Evolutionary conservation across 2,888 invertebrate genomes (phyloP), one percentile per base, ranked within the genome.

Genomic region (Drymonia ruficornis): DNA sequence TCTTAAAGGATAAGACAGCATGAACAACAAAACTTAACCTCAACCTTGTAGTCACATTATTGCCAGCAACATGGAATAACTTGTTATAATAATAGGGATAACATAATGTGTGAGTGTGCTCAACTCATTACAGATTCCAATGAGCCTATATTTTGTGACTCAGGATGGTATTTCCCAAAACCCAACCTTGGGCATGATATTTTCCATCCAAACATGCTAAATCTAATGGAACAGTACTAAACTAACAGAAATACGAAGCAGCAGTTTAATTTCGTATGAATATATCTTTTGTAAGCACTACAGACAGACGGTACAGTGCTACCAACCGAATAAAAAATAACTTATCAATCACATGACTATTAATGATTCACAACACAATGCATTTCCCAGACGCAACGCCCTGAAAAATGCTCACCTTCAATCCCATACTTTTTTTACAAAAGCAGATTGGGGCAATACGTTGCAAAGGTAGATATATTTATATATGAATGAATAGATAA

Each of bases 261-360:
- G 28, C 28, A 13, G 13, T 36, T 36, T n/a, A 40, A 40, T 16
- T 6, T 16, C 16, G 2, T 9, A 16, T 15, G 16, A 16, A 36
- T 16, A 9, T 5, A 9, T 44, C 52, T 55, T 52, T 56, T 55
- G 43, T 52, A 59, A 57, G 49, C 48, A 45, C 49, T 59, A 61
- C 57, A 55, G 50, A 15, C 53, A 56, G 52, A 53, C n/a, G n/a
- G 38, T 12, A 54, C 78, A 81, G 67, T 78, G 70, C 73, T 81
- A 74, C 82, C 83, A 83, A 86, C 84, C 64, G 76, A 66, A 65
- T 53, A 55, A 55, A n/a, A 65, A 45, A 23, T 52, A 53, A 58
- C 52, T 59, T 70, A 70, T 76, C 74, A 76, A 80, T 87, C 89
- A 87, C 87, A 85, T 87, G 87, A 87, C 74, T 61, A n/a, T n/a